A percentile compares a stretch with the other conserved stretches of the same genome.
Conservation (phyloP, 2,888 invertebrate genomes). For the Meliscaeva auricollis region DNA sequence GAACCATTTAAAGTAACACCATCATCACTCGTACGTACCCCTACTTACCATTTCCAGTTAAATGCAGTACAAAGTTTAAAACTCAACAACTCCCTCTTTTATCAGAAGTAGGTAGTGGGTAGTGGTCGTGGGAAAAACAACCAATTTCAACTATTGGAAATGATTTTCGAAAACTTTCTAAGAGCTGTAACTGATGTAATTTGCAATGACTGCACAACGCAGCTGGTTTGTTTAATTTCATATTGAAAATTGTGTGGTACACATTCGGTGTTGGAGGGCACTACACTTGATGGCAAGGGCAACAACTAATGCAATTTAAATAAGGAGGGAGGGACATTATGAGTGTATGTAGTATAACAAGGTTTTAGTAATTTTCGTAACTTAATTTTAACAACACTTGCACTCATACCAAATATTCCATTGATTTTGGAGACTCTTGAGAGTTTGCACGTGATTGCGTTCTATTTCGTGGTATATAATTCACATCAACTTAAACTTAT, state of each 20-base stretch:
- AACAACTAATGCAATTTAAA: slow-evolving; percentile 41
- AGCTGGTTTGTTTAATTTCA: slow-evolving; percentile 69
- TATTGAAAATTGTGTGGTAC: slow-evolving; percentile 40
- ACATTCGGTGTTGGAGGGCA: neutral
- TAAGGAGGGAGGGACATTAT: slow-evolving; percentile 1
- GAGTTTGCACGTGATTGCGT: slow-evolving; percentile 19
- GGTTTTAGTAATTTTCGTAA: slow-evolving; percentile 19
- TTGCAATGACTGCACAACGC: slow-evolving; percentile 48
- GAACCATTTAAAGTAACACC: slow-evolving; percentile 16
- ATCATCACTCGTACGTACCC: neutral
- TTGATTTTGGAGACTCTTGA: slow-evolving; percentile 23
- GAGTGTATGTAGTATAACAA: neutral
- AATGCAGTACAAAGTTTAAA: neutral
- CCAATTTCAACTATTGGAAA: slow-evolving; percentile 49
- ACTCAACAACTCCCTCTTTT: neutral
- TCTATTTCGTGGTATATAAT: neutral
- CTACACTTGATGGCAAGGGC: slow-evolving; percentile 5
- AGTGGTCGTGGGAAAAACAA: slow-evolving; percentile 19
- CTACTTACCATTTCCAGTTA: neutral
- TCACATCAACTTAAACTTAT: neutral
- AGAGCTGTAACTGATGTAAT: slow-evolving; percentile 18
- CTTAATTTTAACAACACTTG: slow-evolving; percentile 15
- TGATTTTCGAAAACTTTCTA: slow-evolving; percentile 45
- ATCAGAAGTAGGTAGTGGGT: neutral
- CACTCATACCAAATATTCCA: neutral